Base-by-base conservation (phyloP, 2,888 invertebrate species). In the Brachypalpus laphriformis region DNA sequence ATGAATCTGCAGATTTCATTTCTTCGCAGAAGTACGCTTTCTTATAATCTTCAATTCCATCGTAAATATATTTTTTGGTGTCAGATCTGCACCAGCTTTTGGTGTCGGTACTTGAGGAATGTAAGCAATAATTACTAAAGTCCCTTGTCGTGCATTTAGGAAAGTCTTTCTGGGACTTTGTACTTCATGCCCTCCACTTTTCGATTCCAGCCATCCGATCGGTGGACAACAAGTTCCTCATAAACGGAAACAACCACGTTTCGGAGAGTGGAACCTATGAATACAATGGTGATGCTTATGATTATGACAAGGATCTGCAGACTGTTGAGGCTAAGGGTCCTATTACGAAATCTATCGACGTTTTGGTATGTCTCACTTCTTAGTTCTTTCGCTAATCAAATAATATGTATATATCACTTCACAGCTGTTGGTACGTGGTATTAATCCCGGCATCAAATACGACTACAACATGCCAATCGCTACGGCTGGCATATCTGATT, bases 391-490 rank as follows among this genome's bases (percentile, higher is more conserved):
- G n/a, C n/a, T n/a, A n/a, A 3, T 34, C 18, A 16, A 18, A 34
- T 16, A n/a, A 22, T n/a, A 16, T n/a, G 7, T 18, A 4, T 1
- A 28, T 7, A 4, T 8, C 2, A 9, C n/a, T 51, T 57, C 75
- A 1, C 92, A 97, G 97, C 94, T 97, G 87, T 93, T 97, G 66
- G 95, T 95, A 88, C 95, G 96, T 88, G 95, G 97, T 91, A 94
- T 95, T 87, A 97, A 97, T 92, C 95, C 96, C 47, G 97, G 96
- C 9, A 95, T 97, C 88, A 95, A 96, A 91, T 98, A 97, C 92
- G 96, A 97, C 90, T 98, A 97, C 90, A 94, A 96, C 87, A 92
- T 97, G 80, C 96, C 97, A 49, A 92, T 95, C 82, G 92, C 93
- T 86, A 89, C 91, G 7, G 87, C 89, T 7, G 81, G 88, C 1